Evolutionary conservation across 2,113 vertebrate genomes (phyloP).

Genomic region (Hemichromis elongatus): DNA sequence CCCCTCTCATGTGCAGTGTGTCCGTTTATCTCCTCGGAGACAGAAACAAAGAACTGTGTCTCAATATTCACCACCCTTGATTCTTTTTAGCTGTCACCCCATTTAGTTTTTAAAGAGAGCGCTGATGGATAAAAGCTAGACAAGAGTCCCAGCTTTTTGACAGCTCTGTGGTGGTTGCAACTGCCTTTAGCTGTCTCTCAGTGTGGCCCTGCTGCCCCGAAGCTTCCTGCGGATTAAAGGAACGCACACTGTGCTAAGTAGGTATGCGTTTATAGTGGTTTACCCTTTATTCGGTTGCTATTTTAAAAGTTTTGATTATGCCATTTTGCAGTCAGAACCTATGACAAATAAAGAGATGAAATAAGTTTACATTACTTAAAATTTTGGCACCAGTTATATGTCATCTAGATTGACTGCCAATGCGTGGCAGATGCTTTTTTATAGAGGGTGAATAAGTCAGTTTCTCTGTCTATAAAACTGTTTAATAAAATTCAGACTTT

Average conservation of each 20-base stretch:
- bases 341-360: not conserved
- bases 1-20: conserved; percentile 13
- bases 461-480: not conserved
- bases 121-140: conserved; percentile 38
- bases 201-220: conserved; percentile 1
- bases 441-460: not conserved
- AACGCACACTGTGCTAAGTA: conserved; percentile 52
- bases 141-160: conserved; percentile 35
- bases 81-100: conserved; percentile 40
- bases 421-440: not conserved
- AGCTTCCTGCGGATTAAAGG: conserved; percentile 25
- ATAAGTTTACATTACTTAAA: not conserved
- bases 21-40: conserved; percentile 36
- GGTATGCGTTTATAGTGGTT: conserved; percentile 38
- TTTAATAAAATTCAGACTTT: not conserved
- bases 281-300: conserved; percentile 30
- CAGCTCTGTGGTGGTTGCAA: conserved; percentile 51
- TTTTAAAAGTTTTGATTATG: conserved; percentile 46
- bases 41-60: conserved; percentile 34
- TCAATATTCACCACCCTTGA: conserved; percentile 20
- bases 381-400: conserved; percentile 16
- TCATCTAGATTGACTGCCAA: not conserved
- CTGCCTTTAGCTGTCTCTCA: conserved; percentile 5
- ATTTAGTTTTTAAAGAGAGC: conserved; percentile 12
- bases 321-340: conserved; percentile 38